Conservation (phyloP, 1,140 invertebrate genomes). For the Pararge aegeria region DNA sequence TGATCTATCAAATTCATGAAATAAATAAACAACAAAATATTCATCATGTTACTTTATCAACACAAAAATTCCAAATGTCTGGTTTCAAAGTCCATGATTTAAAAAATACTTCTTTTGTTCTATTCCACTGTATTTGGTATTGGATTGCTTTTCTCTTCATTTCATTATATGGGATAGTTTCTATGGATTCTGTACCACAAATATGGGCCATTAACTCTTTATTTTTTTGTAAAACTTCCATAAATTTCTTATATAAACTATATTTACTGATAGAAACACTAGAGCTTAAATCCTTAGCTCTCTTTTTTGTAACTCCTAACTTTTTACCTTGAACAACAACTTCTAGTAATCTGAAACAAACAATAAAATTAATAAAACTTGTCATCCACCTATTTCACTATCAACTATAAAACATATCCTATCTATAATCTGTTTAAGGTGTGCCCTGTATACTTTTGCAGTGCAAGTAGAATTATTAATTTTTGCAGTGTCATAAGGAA, state of each 20-base stretch:
- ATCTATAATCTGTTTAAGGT: no score
- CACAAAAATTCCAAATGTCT: conserved; percentile 69
- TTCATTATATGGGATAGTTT: conserved; percentile 67
- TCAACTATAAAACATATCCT: no score
- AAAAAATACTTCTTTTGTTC: conserved; percentile 77
- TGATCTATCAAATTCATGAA: neutral
- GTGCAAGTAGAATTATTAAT: no score
- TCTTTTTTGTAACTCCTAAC: conserved; percentile 90
- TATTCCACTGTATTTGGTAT: conserved; percentile 74
- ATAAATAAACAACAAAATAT: neutral
- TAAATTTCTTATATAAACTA: conserved; percentile 82
- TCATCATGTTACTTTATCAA: conserved; percentile 28
- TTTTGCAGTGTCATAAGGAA: no score
- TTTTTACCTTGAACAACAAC: conserved; percentile 89
- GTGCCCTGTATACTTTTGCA: no score
- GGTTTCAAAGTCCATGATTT: conserved; percentile 81
- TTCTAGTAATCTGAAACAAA: conserved; percentile 82
- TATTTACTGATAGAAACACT: conserved; percentile 83
- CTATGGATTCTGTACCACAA: conserved; percentile 40
- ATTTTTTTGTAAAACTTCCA: conserved; percentile 68
- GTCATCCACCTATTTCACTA: no score
- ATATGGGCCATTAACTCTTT: conserved; percentile 41
- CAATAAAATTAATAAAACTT: no score
- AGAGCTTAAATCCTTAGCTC: conserved; percentile 73
- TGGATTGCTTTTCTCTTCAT: conserved; percentile 71